Evolutionary conservation across 2,113 vertebrate species (phyloP).

Genomic region (Mustela nigripes): DNA sequence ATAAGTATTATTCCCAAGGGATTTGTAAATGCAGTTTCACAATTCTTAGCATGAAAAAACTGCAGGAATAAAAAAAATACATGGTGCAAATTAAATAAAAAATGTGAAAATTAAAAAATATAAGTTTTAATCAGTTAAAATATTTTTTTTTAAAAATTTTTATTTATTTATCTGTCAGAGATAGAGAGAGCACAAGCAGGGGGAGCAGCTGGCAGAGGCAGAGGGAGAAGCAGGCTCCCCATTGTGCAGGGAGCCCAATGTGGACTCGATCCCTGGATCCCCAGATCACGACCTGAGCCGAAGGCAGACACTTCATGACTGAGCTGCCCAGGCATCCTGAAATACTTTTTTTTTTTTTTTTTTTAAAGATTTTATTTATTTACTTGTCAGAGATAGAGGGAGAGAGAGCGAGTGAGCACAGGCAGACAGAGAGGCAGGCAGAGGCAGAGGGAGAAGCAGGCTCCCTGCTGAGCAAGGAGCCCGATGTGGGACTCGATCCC

Average conservation of each 20-base stretch:
- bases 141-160: neutral
- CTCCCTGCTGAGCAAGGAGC: too few relatives aligned
- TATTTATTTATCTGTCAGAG: neutral
- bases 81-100: conserved; percentile 3
- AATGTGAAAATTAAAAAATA: neutral
- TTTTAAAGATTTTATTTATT: too few relatives aligned
- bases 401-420: too few relatives aligned
- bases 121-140: conserved; percentile 6
- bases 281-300: neutral
- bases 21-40: conserved; percentile 1
- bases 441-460: neutral
- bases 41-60: conserved; percentile 2
- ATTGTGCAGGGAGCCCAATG: too few relatives aligned
- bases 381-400: too few relatives aligned
- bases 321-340: neutral
- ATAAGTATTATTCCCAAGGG: neutral
- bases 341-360: too few relatives aligned
- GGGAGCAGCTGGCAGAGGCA: neutral
- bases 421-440: too few relatives aligned
- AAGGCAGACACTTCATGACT: neutral
- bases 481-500: rapidly evolving
- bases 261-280: neutral
- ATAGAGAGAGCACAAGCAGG: neutral
- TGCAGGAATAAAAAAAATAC: neutral
- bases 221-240: neutral